phyloP scores from a whole-genome alignment of 2,888 invertebrate species.

The Aphidoletes aphidimyza region DNA sequence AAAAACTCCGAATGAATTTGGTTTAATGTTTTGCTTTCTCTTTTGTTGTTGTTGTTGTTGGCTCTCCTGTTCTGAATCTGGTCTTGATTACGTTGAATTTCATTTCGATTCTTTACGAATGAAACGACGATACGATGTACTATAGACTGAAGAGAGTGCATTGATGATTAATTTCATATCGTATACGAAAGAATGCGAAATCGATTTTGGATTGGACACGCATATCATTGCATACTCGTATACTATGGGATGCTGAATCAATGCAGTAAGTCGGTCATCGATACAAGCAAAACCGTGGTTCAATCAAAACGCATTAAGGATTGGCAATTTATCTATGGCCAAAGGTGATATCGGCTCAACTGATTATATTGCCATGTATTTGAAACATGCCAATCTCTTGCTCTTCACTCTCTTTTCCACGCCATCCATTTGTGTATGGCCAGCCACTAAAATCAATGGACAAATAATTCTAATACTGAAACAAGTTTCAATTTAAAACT shows the following conservation, averaged over 20 bases:
- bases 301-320: not conserved
- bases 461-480: constrained; percentile 36
- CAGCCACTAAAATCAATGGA: not conserved
- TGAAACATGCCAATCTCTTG: too few relatives aligned
- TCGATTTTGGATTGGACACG: not conserved
- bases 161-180: too few relatives aligned
- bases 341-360: constrained; percentile 1
- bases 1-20: too few relatives aligned
- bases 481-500: constrained; percentile 39
- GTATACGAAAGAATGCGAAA: not conserved
- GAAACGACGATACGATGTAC: not conserved
- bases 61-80: too few relatives aligned
- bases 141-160: too few relatives aligned
- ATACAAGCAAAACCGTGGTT: not conserved
- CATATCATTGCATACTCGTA: constrained; percentile 4
- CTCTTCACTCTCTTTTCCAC: too few relatives aligned
- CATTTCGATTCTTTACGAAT: too few relatives aligned
- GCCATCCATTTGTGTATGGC: not conserved
- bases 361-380: not conserved
- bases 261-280: constrained; percentile 12
- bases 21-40: too few relatives aligned
- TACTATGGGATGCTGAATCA: too few relatives aligned
- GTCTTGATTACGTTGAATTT: too few relatives aligned
- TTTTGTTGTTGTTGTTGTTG: too few relatives aligned
- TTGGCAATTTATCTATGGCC: constrained; percentile 11